Evolutionary conservation across 2,888 invertebrate species (phyloP).

Genomic region (Drosophila dives): DNA sequence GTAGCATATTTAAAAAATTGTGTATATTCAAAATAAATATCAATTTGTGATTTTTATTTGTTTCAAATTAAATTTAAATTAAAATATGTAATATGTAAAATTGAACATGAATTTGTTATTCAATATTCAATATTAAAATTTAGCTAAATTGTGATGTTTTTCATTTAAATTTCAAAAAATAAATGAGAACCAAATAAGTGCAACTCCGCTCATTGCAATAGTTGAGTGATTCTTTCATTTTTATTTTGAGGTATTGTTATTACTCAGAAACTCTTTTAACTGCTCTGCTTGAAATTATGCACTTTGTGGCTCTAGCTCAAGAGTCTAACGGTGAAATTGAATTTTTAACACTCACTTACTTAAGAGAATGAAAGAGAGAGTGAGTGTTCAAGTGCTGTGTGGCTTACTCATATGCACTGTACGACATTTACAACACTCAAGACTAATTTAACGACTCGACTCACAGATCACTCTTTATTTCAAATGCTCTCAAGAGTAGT

Average conservation of each 20-base stretch:
- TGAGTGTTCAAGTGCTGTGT: not conserved
- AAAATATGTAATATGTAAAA: not conserved
- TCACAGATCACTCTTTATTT: not conserved
- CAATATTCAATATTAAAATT: not conserved
- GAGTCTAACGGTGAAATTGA: not conserved
- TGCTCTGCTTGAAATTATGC: not conserved
- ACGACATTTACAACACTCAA: constrained; percentile 1
- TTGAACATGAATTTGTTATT: not conserved
- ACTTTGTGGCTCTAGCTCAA: not conserved
- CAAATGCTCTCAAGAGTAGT: constrained; percentile 4
- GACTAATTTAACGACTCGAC: not conserved
- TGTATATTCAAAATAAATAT: not conserved
- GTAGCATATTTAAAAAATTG: not conserved
- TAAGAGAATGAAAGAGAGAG: not conserved
- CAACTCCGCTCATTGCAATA: not conserved
- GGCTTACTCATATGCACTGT: constrained; percentile 8
- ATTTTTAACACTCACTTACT: not conserved
- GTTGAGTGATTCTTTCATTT: not conserved
- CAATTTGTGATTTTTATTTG: too few species aligned
- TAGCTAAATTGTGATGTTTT: not conserved
- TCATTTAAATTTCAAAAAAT: not conserved
- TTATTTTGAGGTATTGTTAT: not conserved
- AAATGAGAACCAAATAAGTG: not conserved
- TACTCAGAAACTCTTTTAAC: not conserved
- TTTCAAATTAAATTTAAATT: not conserved